Evolutionary conservation across 2,888 invertebrate genomes (phyloP), one percentile per base, ranked within the genome.

Genomic region (Apocheima hispidaria): DNA sequence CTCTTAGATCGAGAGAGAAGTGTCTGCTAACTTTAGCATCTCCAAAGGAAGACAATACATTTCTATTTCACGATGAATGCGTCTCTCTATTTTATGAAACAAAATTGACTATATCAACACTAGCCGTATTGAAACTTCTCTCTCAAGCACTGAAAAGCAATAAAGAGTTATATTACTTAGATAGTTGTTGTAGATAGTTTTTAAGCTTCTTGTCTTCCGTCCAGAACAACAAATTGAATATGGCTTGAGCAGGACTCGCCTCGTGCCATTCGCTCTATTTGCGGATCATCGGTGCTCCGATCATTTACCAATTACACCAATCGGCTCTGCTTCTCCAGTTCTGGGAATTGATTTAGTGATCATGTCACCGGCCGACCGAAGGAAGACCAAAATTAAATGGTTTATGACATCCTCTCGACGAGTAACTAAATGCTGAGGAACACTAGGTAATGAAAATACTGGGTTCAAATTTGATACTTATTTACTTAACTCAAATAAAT

Each of bases 221-320:
- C 36, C 14, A 16, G 16, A 16, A 16, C 2, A 6, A 16, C 4
- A 4, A 16, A 36, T 16, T 16, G 16, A 36, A 16, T 38, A 38
- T 38, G 38, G 18, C 18, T 10, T 9, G 38, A 18, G 18, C 38
- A 10, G 38, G 9, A 18, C 38, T 18, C 18, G 38, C 9, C 38
- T 38, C 9, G 38, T 38, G 18, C 43, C 33, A 59, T 59, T 52
- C 51, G 38, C 58, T 61, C 63, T 61, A 60, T 66, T 60, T 59
- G 62, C 41, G 56, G 63, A 57, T 21, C 49, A 16, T 50, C 48
- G 16, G 20, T 46, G 35, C 58, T 46, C 51, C 57, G 58, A 69
- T 63, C 57, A 62, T 60, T 64, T 69, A 54, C 62, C 61, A 67
- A 64, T 65, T 65, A 67, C 48, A 63, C 26, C 54, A 51, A 63